Evolutionary conservation across 2,113 vertebrate genomes (phyloP).

Genomic region (Lathamus discolor): DNA sequence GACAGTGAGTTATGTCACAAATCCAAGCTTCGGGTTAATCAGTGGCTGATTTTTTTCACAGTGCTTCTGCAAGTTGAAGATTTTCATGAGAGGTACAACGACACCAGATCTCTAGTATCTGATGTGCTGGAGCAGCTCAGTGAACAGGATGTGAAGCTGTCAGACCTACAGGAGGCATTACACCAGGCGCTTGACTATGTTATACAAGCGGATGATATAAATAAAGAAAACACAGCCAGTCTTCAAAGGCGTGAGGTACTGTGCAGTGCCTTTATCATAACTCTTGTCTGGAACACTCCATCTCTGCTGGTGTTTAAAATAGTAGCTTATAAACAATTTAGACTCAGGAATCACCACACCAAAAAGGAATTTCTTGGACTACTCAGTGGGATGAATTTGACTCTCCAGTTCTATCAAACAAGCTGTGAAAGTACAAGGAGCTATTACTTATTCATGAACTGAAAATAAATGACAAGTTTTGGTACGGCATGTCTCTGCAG

Average conservation of each 20-base stretch:
- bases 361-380: background rate
- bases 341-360: background rate
- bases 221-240: conserved; percentile 76
- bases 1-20: background rate
- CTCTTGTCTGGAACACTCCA: background rate
- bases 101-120: conserved; percentile 78
- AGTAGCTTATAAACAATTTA: background rate
- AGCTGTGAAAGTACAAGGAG: background rate
- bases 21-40: background rate
- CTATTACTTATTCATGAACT: background rate
- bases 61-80: conserved; percentile 79
- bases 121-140: conserved; percentile 80
- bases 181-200: conserved; percentile 70
- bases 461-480: background rate
- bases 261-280: background rate
- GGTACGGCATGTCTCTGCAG: background rate
- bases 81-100: conserved; percentile 81
- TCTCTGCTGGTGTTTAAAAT: background rate
- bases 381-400: background rate
- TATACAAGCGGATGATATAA: conserved; percentile 73
- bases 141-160: conserved; percentile 77
- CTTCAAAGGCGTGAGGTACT: conserved; percentile 84
- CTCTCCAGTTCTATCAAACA: background rate
- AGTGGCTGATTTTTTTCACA: conserved; percentile 39
- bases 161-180: conserved; percentile 78